Evolutionary conservation across 2,797 vertebrate genomes (phyloP), one percentile per base, ranked within the genome.

Genomic region (Girardinus metallicus): DNA sequence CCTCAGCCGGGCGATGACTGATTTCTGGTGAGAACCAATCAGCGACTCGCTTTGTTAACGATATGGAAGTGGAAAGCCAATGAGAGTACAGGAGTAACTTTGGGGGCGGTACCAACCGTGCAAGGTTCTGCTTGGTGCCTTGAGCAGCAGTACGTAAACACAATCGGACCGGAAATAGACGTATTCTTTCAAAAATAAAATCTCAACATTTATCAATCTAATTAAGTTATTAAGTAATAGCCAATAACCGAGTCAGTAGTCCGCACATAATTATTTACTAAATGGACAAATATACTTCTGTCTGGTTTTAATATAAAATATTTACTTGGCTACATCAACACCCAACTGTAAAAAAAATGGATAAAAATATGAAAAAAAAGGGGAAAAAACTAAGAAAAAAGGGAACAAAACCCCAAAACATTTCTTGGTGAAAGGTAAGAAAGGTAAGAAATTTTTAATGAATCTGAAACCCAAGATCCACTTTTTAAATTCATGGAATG

Each of bases 1-100:
- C 74, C 62, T n/a, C 7, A 0, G n/a, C 12, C 26, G n/a, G 0
- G 2, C 0, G 62, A 21, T 78, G 77, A 88, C 0, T 75, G 87
- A 76, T 80, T 79, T 39, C 0, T n/a, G 0, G 0, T 2, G 3
- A 0, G 2, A 4, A 11, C 94, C 93, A 95, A 95, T 95, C 85
- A 88, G 8, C 85, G 73, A 5, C 46, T 0, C 26, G 1, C 18
- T 13, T 0, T 11, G 1, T 5, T 7, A 47, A 1, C 2, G 6
- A 1, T 6, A 1, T 31, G n/a, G 8, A 8, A 18, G 3, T 0
- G 0, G 0, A 0, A 0, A 31, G 13, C 94, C 92, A 95, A 95
- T 94, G n/a, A 70, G 1, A 81, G 51, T 39, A 23, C 75, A 6
- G 9, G 21, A 26, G 8, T 5, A 10, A 2, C 0, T 2, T 18